phyloP scores from a whole-genome alignment of 2,888 invertebrate species.

The Dasysyrphus albostriatus region DNA sequence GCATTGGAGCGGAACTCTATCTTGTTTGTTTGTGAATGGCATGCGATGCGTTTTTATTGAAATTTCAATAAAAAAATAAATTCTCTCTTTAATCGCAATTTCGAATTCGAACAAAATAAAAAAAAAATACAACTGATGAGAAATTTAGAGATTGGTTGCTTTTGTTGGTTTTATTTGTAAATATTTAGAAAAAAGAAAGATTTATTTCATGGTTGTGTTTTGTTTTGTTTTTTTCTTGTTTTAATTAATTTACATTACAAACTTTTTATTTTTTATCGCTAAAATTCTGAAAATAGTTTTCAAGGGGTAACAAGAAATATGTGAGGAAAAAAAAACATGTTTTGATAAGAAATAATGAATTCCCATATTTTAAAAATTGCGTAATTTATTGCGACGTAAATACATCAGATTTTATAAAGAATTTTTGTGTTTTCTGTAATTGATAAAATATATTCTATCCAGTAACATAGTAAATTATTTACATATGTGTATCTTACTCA shows the following conservation, averaged over 20 bases:
- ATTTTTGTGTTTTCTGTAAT: not conserved
- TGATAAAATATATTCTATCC: not conserved
- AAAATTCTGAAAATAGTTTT: not conserved
- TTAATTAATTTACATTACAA: not conserved
- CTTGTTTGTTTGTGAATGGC: conserved; percentile 47
- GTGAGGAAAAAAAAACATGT: not conserved
- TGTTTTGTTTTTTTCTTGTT: not conserved
- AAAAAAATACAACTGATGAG: conserved; percentile 1
- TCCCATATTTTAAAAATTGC: not conserved
- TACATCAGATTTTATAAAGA: not conserved
- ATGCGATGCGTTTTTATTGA: conserved; percentile 68
- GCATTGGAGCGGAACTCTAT: conserved; percentile 68
- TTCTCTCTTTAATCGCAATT: conserved; percentile 8
- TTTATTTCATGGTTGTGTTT: conserved; percentile 39
- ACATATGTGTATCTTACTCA: no score
- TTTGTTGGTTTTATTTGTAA: conserved; percentile 29
- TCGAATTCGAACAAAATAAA: not conserved
- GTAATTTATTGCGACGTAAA: not conserved
- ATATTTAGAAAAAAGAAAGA: conserved; percentile 39
- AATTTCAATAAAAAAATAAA: conserved; percentile 65
- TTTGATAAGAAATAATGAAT: conserved; percentile 1
- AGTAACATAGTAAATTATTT: not conserved
- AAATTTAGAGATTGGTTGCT: conserved; percentile 47
- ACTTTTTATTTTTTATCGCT: not conserved
- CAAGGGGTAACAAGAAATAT: not conserved